phyloP scores from a whole-genome alignment of 1,140 invertebrate genomes.

The Leptopilina boulardi region DNA sequence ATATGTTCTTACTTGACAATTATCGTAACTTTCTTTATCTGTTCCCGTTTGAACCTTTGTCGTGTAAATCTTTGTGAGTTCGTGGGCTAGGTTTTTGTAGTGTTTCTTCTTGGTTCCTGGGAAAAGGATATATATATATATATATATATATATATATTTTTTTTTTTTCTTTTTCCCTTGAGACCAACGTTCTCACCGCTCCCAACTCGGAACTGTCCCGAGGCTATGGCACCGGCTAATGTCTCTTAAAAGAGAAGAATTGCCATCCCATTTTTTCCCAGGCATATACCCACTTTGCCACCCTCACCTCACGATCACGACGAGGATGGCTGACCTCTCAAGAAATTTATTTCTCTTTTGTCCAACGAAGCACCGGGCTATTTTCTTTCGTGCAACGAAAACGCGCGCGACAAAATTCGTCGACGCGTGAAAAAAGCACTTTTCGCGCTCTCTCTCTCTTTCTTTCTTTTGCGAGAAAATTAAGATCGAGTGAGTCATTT shows the following conservation, averaged over 20 bases:
- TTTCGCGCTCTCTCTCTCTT: background rate
- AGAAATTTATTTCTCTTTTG: conserved; percentile 33
- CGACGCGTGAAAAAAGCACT: background rate
- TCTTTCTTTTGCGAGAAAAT: too few relatives aligned
- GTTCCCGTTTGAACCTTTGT: conserved; percentile 29
- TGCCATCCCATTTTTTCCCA: background rate
- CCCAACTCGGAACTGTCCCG: conserved; percentile 6
- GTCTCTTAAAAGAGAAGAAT: conserved; percentile 32
- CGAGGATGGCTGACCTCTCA: conserved; percentile 12
- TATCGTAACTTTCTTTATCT: conserved; percentile 33
- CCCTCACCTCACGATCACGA: background rate
- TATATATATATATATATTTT: background rate
- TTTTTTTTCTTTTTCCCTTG: background rate
- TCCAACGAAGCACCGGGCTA: background rate
- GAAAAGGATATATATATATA: too few relatives aligned
- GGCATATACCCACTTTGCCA: background rate
- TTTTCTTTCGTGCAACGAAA: background rate
- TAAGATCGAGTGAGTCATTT: too few relatives aligned
- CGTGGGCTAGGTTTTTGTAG: conserved; percentile 8
- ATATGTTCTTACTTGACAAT: conserved; percentile 5
- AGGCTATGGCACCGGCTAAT: conserved; percentile 19
- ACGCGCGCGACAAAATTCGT: background rate
- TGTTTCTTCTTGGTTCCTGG: background rate
- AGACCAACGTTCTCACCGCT: conserved; percentile 2
- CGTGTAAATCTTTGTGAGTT: conserved; percentile 28